Conservation (phyloP, 2,888 invertebrate species). For the Mechanitis messenoides region DNA sequence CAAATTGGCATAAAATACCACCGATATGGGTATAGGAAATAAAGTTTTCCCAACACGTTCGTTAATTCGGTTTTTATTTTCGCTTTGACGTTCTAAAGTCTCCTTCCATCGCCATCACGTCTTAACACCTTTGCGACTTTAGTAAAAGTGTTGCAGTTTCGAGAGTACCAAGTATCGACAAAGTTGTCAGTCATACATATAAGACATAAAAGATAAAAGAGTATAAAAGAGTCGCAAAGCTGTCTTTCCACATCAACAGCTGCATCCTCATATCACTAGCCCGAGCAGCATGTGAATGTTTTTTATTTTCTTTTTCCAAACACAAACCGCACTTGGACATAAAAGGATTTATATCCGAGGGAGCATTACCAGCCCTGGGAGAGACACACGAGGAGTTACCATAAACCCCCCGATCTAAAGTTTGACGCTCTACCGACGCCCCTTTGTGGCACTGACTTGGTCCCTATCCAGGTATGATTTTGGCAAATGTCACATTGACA, state of each 20-base stretch:
- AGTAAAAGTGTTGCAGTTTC: background rate
- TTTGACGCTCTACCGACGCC: conserved; percentile 72
- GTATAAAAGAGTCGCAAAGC: conserved; percentile 46
- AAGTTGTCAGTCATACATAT: background rate
- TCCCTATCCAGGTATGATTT: conserved; percentile 74
- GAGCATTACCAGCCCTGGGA: conserved; percentile 83
- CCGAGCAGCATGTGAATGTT: conserved; percentile 77
- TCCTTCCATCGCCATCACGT: conserved; percentile 57
- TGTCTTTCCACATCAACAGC: conserved; percentile 55
- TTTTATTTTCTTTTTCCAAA: conserved; percentile 76
- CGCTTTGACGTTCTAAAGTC: conserved; percentile 66
- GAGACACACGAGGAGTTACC: conserved; percentile 78
- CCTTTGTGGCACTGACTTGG: conserved; percentile 70
- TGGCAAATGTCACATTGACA: conserved; percentile 58
- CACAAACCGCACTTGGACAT: conserved; percentile 75
- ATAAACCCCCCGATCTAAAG: conserved; percentile 75
- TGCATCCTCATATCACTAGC: conserved; percentile 69
- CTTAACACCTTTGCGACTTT: conserved; percentile 43
- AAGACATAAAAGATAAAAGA: background rate
- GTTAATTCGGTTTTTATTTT: conserved; percentile 40
- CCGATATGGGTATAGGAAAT: conserved; percentile 32
- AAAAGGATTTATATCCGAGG: conserved; percentile 76
- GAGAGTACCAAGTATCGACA: background rate
- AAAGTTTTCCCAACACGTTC: conserved; percentile 55
- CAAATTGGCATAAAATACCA: conserved; percentile 36